Conservation (phyloP, 2,888 invertebrate species). For the Cerceris ruficornis region DNA sequence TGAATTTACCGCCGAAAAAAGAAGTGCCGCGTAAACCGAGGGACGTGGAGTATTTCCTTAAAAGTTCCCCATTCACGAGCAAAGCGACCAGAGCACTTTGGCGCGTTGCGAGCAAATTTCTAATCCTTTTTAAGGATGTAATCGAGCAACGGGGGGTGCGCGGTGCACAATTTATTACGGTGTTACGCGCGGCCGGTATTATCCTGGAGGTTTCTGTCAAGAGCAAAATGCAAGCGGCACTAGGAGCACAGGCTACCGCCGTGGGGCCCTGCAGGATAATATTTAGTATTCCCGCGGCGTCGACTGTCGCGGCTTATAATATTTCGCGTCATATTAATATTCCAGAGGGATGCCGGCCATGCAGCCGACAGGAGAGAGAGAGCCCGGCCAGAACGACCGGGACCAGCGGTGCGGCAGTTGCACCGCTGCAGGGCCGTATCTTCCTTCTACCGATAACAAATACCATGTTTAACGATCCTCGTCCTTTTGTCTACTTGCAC, state of each 20-base stretch:
- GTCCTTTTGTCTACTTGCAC: not conserved
- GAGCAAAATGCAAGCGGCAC: constrained; percentile 59
- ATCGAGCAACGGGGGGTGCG: constrained; percentile 35
- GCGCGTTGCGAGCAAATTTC: not conserved
- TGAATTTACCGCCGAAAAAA: no score
- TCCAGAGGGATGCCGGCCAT: constrained; percentile 75
- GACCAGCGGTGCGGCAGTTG: constrained; percentile 55
- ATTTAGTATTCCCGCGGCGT: constrained; percentile 80
- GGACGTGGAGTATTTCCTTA: no score
- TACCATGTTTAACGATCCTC: not conserved
- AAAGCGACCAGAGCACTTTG: not conserved
- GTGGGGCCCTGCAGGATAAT: constrained; percentile 73
- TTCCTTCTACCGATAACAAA: not conserved
- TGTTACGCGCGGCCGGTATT: constrained; percentile 36
- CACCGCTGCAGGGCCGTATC: constrained; percentile 14
- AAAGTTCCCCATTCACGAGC: no score
- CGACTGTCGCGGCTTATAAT: constrained; percentile 81
- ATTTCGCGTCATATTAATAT: constrained; percentile 82
- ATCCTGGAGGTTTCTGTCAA: constrained; percentile 51
- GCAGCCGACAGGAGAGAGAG: constrained; percentile 51
- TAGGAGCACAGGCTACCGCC: constrained; percentile 38
- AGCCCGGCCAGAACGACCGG: constrained; percentile 42
- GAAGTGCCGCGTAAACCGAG: no score
- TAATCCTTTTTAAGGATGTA: constrained; percentile 23
- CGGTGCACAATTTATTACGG: constrained; percentile 54